A percentile compares a stretch with the other conserved stretches of the same genome.
phyloP scores from a whole-genome alignment of 2,888 invertebrate species.

The Polia nebulosa region DNA sequence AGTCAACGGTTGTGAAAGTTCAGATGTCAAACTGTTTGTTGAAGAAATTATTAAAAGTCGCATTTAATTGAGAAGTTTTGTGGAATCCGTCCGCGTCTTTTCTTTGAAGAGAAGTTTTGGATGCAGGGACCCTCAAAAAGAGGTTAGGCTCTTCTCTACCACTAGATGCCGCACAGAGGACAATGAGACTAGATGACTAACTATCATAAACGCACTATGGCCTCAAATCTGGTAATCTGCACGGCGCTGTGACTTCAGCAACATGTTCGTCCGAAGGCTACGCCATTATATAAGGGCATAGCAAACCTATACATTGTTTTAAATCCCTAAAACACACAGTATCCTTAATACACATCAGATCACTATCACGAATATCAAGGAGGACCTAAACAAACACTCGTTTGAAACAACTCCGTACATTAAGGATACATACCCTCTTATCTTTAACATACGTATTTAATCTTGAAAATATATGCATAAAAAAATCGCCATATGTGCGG shows the following conservation, averaged over 20 bases:
- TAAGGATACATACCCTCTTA: slow-evolving; percentile 34
- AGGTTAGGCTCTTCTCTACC: background rate
- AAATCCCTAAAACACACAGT: background rate
- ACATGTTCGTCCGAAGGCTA: background rate
- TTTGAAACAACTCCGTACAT: slow-evolving; percentile 16
- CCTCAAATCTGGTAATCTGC: background rate
- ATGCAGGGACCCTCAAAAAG: background rate
- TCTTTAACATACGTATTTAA: slow-evolving; percentile 2
- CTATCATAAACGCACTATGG: background rate
- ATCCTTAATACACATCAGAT: slow-evolving; percentile 18
- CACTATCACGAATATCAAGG: slow-evolving; percentile 29
- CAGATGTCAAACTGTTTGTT: slow-evolving; percentile 5
- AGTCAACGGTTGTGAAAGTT: slow-evolving; percentile 35
- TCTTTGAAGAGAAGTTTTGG: background rate
- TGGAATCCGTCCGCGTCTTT: background rate
- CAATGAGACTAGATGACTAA: background rate
- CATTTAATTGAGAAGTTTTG: slow-evolving; percentile 12
- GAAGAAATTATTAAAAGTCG: slow-evolving; percentile 16
- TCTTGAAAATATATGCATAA: background rate
- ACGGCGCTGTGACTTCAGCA: background rate
- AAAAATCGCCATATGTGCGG: background rate
- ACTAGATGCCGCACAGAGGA: background rate
- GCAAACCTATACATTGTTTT: background rate
- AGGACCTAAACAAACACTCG: slow-evolving; percentile 38
- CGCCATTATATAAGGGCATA: background rate